These are phyloP conservation scores for Apotomis turbidana DNA, from an alignment of 2,888 invertebrate genomes.

Conservation along the genomic window DNA sequence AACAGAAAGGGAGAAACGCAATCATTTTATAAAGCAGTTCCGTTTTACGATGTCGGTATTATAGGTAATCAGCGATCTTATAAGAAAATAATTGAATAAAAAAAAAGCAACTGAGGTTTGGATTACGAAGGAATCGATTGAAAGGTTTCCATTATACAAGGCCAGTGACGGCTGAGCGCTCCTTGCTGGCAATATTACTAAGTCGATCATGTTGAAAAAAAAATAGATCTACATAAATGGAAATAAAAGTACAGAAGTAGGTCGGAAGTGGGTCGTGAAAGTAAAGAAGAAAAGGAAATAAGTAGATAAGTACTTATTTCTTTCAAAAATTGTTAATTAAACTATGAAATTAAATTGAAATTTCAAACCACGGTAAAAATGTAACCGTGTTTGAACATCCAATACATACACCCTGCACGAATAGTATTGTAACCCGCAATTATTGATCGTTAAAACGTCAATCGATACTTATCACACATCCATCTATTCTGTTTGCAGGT, in stretches of 20 bases:
- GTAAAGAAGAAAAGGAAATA: too few species aligned
- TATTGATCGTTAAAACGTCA: conserved; percentile 18
- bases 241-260: too few species aligned
- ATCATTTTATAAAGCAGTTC: conserved; percentile 24
- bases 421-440: background rate
- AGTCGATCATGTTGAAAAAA: conserved; percentile 37
- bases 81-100: conserved; percentile 32
- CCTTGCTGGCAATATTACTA: conserved; percentile 33
- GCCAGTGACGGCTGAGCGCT: conserved; percentile 38
- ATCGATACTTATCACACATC: background rate
- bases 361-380: too few species aligned
- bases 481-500: background rate
- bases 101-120: conserved; percentile 31
- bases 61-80: conserved; percentile 20
- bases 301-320: too few species aligned
- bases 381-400: background rate
- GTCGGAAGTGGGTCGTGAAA: background rate
- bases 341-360: too few species aligned
- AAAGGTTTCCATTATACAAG: conserved; percentile 42
- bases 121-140: conserved; percentile 42
- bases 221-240: conserved; percentile 26
- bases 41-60: conserved; percentile 11
- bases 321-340: too few species aligned
- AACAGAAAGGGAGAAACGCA: conserved; percentile 2
- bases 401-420: background rate